phyloP scores from a whole-genome alignment of 1,140 invertebrate species.

The Drosophila ficusphila region DNA sequence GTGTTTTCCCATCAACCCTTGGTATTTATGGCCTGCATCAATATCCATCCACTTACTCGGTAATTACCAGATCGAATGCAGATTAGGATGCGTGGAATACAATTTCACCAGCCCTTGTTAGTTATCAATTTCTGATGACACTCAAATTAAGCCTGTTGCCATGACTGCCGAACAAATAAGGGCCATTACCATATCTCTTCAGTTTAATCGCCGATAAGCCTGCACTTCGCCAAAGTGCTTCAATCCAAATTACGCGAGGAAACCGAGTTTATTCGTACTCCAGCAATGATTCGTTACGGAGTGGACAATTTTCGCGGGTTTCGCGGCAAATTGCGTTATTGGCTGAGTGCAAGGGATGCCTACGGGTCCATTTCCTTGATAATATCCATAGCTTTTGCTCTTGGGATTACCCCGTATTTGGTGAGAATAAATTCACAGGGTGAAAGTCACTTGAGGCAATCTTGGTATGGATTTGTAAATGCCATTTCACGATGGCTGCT shows the following conservation, averaged over 20 bases:
- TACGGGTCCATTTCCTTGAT: constrained; percentile 49
- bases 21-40: background rate
- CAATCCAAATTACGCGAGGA: constrained; percentile 23
- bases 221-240: background rate
- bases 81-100: background rate
- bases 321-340: background rate
- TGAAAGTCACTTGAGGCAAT: constrained; percentile 26
- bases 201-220: constrained; percentile 41
- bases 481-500: constrained; percentile 58
- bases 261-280: constrained; percentile 19
- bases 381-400: constrained; percentile 28
- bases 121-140: constrained; percentile 14
- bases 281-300: constrained; percentile 25
- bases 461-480: constrained; percentile 57
- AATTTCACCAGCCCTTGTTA: background rate
- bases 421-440: constrained; percentile 14
- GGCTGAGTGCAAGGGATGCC: constrained; percentile 38
- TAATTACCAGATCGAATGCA: background rate
- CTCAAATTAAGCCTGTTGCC: constrained; percentile 6
- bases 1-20: no score
- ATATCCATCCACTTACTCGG: background rate
- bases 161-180: background rate
- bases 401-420: constrained; percentile 55
- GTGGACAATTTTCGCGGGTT: background rate
- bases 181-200: constrained; percentile 10